phyloP scores from a whole-genome alignment of 2,797 vertebrate species.

The Rhinatrema bivittatum region DNA sequence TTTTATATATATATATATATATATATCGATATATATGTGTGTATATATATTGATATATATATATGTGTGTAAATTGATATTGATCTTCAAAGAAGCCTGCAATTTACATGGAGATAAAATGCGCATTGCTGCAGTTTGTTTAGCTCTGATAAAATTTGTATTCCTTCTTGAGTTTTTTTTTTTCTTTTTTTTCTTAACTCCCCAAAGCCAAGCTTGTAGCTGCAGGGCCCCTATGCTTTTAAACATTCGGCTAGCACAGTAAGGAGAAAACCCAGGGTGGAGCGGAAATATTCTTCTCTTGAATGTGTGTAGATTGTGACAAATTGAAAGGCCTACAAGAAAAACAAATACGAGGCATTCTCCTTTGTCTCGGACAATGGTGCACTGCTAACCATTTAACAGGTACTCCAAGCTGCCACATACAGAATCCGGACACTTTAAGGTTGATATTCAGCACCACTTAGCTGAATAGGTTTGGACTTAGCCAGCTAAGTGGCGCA shows the following conservation, averaged over 20 bases:
- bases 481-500: too few species aligned
- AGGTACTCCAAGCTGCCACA: too few species aligned
- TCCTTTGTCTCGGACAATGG: too few species aligned
- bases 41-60: too few species aligned
- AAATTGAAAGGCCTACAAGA: background rate
- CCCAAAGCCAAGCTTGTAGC: background rate
- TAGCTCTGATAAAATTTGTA: constrained; percentile 49
- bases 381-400: too few species aligned
- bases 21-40: too few species aligned
- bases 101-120: constrained; percentile 65
- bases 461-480: too few species aligned
- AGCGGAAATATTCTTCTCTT: background rate
- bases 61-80: constrained; percentile 17
- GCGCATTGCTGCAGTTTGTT: constrained; percentile 61
- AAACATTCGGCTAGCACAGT: rapidly evolving
- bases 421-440: too few species aligned
- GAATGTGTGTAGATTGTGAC: background rate
- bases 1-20: too few species aligned
- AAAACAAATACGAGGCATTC: too few species aligned
- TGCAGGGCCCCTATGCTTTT: background rate
- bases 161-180: constrained; percentile 5
- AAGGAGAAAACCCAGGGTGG: constrained; percentile 3
- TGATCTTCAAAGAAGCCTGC: constrained; percentile 58
- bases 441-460: too few species aligned
- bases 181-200: too few species aligned